Evolutionary conservation across 2,113 vertebrate genomes (phyloP).

Genomic region (Oryzias melastigma): DNA sequence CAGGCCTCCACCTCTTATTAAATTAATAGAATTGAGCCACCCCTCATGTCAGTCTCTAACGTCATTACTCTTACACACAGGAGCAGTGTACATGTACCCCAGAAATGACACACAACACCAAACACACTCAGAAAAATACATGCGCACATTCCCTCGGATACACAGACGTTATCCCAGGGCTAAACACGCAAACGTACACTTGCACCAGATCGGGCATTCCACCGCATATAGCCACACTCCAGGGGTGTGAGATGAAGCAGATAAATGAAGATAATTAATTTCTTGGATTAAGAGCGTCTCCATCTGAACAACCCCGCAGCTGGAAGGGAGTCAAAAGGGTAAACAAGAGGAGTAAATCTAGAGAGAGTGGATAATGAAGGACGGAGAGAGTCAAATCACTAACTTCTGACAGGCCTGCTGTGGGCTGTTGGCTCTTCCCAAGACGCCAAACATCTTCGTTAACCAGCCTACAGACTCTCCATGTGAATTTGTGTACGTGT

Average conservation of each 20-base stretch:
- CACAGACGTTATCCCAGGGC: conserved; percentile 11
- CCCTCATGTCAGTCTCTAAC: conserved; percentile 35
- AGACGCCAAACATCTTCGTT: conserved; percentile 68
- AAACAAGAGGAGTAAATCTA: conserved; percentile 33
- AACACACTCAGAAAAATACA: conserved; percentile 20
- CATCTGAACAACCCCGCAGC: conserved; percentile 42
- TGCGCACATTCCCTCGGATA: conserved; percentile 11
- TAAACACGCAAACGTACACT: conserved; percentile 17
- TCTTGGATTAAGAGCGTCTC: conserved; percentile 56
- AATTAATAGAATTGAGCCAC: conserved; percentile 55
- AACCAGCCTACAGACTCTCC: conserved; percentile 67
- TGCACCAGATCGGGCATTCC: conserved; percentile 3
- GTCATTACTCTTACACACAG: conserved; percentile 45
- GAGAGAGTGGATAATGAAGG: conserved; percentile 44
- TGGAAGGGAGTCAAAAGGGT: conserved; percentile 29
- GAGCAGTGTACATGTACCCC: conserved; percentile 20
- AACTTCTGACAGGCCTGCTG: conserved; percentile 60
- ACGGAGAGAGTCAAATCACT: conserved; percentile 39
- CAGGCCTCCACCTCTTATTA: conserved; percentile 49
- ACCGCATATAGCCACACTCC: conserved; percentile 34
- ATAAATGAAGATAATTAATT: conserved; percentile 66
- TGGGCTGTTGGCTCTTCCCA: conserved; percentile 60
- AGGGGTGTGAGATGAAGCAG: conserved; percentile 54
- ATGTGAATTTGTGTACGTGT: conserved; percentile 40
- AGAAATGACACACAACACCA: conserved; percentile 15